These are phyloP conservation scores for Zaprionus obscuricornis DNA, from an alignment of 2,888 invertebrate species.

Conservation along the genomic window DNA sequence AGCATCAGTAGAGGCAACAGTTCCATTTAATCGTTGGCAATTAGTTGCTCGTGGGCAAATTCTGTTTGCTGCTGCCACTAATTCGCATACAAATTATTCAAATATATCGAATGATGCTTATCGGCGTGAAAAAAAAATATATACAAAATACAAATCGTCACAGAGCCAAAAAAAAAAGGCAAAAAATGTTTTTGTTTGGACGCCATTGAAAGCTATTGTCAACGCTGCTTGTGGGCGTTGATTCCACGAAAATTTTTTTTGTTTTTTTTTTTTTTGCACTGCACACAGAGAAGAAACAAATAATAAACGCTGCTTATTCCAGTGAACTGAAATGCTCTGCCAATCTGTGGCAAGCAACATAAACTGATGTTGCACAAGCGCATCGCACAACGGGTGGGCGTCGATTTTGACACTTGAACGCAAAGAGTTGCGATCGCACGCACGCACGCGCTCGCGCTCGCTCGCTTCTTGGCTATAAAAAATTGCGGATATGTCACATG, in stretches of 20 bases:
- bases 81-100: conserved; percentile 49
- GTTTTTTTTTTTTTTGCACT: conserved; percentile 13
- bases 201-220: conserved; percentile 73
- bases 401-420: conserved; percentile 74
- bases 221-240: conserved; percentile 55
- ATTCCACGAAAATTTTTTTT: conserved; percentile 48
- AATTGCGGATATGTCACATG: conserved; percentile 80
- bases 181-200: conserved; percentile 9
- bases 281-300: conserved; percentile 32
- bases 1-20: conserved; percentile 14
- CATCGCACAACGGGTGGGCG: conserved; percentile 65
- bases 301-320: conserved; percentile 60
- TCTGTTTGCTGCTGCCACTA: conserved; percentile 9
- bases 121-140: conserved; percentile 49
- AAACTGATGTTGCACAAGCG: conserved; percentile 12
- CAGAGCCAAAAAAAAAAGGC: conserved; percentile 1
- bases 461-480: too few relatives aligned
- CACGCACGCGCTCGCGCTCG: too few relatives aligned
- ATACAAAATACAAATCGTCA: too few relatives aligned
- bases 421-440: conserved; percentile 40
- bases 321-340: conserved; percentile 38
- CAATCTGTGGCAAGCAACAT: background rate
- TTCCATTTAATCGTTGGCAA: conserved; percentile 63
- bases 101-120: conserved; percentile 51
- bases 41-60: conserved; percentile 70